These are phyloP conservation scores for Trichogramma pretiosum DNA, from an alignment of 1,140 invertebrate genomes.

Conservation along the genomic window DNA sequence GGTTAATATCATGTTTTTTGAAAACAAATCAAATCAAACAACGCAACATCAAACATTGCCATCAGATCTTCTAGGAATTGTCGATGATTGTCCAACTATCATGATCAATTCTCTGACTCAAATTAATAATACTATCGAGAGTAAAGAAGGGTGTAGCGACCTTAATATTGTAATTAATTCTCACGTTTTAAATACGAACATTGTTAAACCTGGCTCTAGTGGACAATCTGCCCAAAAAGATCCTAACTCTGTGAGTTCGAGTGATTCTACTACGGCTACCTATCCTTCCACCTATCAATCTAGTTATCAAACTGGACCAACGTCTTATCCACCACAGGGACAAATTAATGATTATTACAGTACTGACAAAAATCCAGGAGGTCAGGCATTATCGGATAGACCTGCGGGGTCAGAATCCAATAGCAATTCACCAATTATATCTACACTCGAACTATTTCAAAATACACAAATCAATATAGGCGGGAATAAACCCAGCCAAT, in stretches of 20 bases:
- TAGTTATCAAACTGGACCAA: too few species aligned
- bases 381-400: neutral
- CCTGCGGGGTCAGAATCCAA: neutral
- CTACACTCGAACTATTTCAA: conserved; percentile 29
- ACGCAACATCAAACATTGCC: neutral
- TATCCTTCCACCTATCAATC: too few species aligned
- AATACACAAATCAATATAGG: conserved; percentile 32
- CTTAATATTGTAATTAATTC: conserved; percentile 45
- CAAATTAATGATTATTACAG: conserved; percentile 3
- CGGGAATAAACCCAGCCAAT: conserved; percentile 3
- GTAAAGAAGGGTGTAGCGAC: conserved; percentile 41
- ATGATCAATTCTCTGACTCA: conserved; percentile 40
- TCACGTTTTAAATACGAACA: conserved; percentile 35
- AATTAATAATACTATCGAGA: conserved; percentile 40
- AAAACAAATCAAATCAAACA: conserved; percentile 22
- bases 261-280: too few species aligned
- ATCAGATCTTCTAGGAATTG: neutral
- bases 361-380: neutral
- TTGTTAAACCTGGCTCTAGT: conserved; percentile 20
- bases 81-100: conserved; percentile 36
- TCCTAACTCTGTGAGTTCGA: neutral
- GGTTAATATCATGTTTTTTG: conserved; percentile 37
- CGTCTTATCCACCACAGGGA: too few species aligned
- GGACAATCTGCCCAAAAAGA: neutral
- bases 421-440: conserved; percentile 1